phyloP scores from a whole-genome alignment of 2,113 vertebrate genomes.

The Orientallactaga bullata region DNA sequence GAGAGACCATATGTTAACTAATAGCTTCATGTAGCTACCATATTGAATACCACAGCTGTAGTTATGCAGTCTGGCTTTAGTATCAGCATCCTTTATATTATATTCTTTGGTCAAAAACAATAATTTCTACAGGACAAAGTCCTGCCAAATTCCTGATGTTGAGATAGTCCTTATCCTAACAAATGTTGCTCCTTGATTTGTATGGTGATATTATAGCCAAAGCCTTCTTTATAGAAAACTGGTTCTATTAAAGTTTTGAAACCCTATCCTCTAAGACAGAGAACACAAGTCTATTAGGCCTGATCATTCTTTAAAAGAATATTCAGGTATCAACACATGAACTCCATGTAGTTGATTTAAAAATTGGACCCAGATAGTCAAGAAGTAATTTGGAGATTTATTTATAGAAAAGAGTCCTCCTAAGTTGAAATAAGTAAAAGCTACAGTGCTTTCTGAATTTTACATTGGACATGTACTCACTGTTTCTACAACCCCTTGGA shows the following conservation, averaged over 20 bases:
- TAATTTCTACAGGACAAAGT: neutral
- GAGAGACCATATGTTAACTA: neutral
- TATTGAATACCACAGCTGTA: neutral
- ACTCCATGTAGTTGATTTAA: neutral
- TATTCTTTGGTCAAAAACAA: neutral
- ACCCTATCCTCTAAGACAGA: slow-evolving; percentile 12
- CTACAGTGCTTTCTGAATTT: neutral
- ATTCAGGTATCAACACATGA: neutral
- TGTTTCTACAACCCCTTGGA: slow-evolving; percentile 63
- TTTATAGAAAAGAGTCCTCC: neutral
- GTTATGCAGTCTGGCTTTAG: neutral
- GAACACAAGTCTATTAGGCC: neutral
- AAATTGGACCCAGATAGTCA: neutral
- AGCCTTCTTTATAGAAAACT: neutral
- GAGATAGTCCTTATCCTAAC: neutral
- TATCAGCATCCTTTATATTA: neutral
- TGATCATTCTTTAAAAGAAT: slow-evolving; percentile 17
- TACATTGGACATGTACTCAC: slow-evolving; percentile 62
- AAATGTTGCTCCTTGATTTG: neutral
- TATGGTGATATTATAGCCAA: neutral
- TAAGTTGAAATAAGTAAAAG: neutral
- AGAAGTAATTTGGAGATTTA: slow-evolving; percentile 33
- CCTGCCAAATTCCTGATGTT: slow-evolving; percentile 9
- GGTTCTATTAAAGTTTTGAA: slow-evolving; percentile 18
- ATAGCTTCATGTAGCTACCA: neutral